A percentile compares a stretch with the other conserved stretches of the same genome.
These are phyloP conservation scores for Andrena cerasifolii DNA, from an alignment of 1,140 invertebrate genomes.

Conservation along the genomic window DNA sequence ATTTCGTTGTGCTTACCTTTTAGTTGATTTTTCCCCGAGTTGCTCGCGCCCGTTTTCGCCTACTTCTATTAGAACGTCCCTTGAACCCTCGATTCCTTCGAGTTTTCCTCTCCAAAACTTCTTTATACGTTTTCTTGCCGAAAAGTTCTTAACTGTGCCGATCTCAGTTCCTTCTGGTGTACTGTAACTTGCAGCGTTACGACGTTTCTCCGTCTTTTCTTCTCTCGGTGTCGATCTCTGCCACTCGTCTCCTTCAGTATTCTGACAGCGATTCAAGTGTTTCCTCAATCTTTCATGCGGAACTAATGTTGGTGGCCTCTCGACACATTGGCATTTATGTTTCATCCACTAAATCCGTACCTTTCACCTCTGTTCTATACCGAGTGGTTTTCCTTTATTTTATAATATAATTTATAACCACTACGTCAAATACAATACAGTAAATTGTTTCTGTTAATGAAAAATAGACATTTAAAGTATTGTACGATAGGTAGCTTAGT, in stretches of 20 bases:
- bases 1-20: conserved; percentile 31
- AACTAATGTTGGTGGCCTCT: conserved; percentile 7
- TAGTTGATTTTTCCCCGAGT: conserved; percentile 46
- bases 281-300: conserved; percentile 31
- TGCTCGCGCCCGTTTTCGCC: conserved; percentile 58
- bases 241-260: conserved; percentile 11
- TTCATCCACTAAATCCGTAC: background rate
- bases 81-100: conserved; percentile 57
- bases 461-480: too few species aligned
- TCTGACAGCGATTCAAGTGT: conserved; percentile 29
- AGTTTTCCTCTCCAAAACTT: conserved; percentile 64
- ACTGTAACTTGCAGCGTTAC: conserved; percentile 47
- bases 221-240: conserved; percentile 2
- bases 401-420: too few species aligned
- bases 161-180: conserved; percentile 46
- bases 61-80: conserved; percentile 61
- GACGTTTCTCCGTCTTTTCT: conserved; percentile 39
- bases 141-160: conserved; percentile 61
- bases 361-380: background rate
- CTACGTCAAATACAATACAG: too few species aligned
- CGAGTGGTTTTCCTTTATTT: too few species aligned
- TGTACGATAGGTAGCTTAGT: too few species aligned
- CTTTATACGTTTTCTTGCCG: conserved; percentile 65
- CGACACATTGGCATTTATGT: background rate
- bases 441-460: too few species aligned